Evolutionary conservation across 2,888 invertebrate genomes (phyloP), one percentile per base, ranked within the genome.

Genomic region (Agrotis exclamationis): DNA sequence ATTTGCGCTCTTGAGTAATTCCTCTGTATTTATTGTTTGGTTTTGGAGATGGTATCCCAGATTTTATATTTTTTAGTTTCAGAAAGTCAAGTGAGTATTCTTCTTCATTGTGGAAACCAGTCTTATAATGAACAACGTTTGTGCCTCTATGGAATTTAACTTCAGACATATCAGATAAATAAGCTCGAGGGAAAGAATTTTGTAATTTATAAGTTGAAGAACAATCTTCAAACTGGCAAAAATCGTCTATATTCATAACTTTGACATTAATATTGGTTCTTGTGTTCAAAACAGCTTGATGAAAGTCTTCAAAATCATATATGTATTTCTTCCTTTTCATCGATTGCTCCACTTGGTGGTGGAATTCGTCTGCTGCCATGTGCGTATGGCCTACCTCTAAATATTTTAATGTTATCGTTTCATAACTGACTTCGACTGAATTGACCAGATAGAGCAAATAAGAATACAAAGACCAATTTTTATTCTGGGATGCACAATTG

Each of bases 1-100:
- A 56, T 28, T 18, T 56, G 54, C 54, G 54, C 54, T 56, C 28
- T 56, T 56, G 54, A 56, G 54, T 56, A 56, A 56, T 56, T 11
- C 54, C 54, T 56, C 54, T 56, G 28, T 5, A 28, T 56, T 51
- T 14, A 16, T 13, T n/a, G 18, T 56, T 56, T 56, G 18, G 54
- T 56, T 56, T 56, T 56, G 54, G 54, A 33, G 54, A 11, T 56
- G 24, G 54, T 56, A 56, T 56, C 54, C 54, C 54, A 56, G 54
- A 56, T 28, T 56, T 56, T 11, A 56, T 56, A 56, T 56, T 56
- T 56, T 56, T 56, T 33, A 56, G 28, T 33, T 28, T 28, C 28
- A 56, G 54, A 28, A 56, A 56, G 54, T 28, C 54, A 33, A 56
- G 54, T 33, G 54, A n/a, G 28, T 18, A 56, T 33, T 18, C n/a